These are phyloP conservation scores for Oncorhynchus clarkii DNA, from an alignment of 2,113 vertebrate species.

Conservation along the genomic window DNA sequence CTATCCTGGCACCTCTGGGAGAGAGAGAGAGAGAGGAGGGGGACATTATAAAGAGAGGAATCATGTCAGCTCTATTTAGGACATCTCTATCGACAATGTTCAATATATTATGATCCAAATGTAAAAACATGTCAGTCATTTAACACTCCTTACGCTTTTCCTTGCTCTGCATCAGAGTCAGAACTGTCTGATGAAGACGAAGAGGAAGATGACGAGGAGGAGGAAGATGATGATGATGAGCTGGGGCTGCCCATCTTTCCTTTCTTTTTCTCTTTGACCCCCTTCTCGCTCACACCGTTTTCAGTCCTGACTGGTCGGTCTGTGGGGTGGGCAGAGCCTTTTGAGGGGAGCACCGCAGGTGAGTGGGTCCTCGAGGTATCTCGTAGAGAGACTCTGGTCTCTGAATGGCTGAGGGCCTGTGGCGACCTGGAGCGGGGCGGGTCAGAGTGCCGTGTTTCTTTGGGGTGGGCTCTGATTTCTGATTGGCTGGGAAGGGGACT, in stretches of 20 bases:
- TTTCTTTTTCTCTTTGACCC: conserved; percentile 33
- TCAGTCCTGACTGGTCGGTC: conserved; percentile 18
- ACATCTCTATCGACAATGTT: too few relatives aligned
- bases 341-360: not conserved
- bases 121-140: not conserved
- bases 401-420: conserved; percentile 40
- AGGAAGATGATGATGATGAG: conserved; percentile 64
- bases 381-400: conserved; percentile 21
- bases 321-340: not conserved
- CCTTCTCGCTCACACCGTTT: conserved; percentile 56
- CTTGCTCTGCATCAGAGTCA: conserved; percentile 69
- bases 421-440: conserved; percentile 18
- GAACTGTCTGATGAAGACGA: conserved; percentile 76
- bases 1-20: conserved; percentile 33
- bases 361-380: conserved; percentile 35
- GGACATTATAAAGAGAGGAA: not conserved
- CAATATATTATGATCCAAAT: too few relatives aligned
- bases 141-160: conserved; percentile 55
- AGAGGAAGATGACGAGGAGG: conserved; percentile 56
- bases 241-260: conserved; percentile 56
- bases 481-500: conserved; percentile 23
- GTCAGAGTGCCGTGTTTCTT: conserved; percentile 10
- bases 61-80: too few relatives aligned
- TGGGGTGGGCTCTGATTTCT: conserved; percentile 1
- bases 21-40: not conserved